These are phyloP conservation scores for Boleophthalmus pectinirostris DNA, from an alignment of 2,113 vertebrate species.

Conservation along the genomic window DNA sequence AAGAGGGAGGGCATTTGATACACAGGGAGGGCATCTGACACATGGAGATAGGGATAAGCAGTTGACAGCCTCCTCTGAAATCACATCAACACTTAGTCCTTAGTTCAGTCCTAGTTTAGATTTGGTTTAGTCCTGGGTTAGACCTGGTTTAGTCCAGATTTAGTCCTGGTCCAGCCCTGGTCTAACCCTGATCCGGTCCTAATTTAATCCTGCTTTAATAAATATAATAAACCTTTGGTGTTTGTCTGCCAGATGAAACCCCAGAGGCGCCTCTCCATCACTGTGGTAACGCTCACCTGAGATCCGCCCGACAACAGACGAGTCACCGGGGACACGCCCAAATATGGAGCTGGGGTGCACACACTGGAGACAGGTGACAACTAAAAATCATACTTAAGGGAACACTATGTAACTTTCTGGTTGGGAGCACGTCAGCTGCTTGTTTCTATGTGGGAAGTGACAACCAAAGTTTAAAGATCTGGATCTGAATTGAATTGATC, in stretches of 20 bases:
- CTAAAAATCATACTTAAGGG: too few relatives aligned
- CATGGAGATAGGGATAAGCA: too few relatives aligned
- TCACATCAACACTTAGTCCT: too few relatives aligned
- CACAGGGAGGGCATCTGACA: too few relatives aligned
- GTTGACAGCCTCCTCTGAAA: too few relatives aligned
- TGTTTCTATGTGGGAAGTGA: too few relatives aligned
- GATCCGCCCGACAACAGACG: not conserved
- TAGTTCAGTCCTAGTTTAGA: not conserved
- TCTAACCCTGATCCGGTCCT: not conserved
- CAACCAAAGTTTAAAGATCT: too few relatives aligned
- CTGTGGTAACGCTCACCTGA: conserved; percentile 1
- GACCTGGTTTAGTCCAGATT: not conserved
- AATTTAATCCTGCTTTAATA: not conserved
- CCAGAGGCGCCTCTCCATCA: not conserved
- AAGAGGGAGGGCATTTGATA: too few relatives aligned
- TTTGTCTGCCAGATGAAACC: not conserved
- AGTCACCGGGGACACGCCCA: not conserved
- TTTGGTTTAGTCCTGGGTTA: not conserved
- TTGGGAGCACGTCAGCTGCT: too few relatives aligned
- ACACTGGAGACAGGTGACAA: not conserved
- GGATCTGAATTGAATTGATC: too few relatives aligned
- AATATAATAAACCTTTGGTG: not conserved
- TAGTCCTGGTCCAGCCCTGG: not conserved
- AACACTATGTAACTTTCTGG: too few relatives aligned
- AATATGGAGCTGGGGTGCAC: not conserved